Evolutionary conservation across 2,113 vertebrate species (phyloP).

Genomic region (Actenoides lindsayi): DNA sequence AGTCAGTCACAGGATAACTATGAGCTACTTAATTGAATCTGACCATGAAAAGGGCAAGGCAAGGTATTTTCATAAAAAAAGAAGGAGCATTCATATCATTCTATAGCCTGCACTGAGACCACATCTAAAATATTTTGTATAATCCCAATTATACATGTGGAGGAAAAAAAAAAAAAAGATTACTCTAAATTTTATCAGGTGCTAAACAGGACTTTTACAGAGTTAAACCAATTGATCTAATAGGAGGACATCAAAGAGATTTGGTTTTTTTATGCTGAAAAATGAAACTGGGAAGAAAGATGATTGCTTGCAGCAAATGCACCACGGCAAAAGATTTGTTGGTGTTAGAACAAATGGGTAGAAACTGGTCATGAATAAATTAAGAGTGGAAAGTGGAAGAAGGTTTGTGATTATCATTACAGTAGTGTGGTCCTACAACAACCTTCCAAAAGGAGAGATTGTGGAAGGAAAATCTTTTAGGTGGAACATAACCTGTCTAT

Average conservation of each 20-base stretch:
- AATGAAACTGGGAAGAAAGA: not conserved
- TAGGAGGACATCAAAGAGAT: not conserved
- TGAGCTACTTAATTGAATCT: conserved; percentile 19
- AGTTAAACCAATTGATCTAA: not conserved
- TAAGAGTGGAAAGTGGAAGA: not conserved
- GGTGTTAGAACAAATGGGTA: not conserved
- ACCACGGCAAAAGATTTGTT: not conserved
- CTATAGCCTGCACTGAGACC: not conserved
- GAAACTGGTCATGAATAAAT: not conserved
- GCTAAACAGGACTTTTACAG: not conserved
- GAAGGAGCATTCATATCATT: not conserved
- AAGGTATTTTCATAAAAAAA: not conserved
- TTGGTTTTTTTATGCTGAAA: not conserved
- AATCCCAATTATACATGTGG: not conserved
- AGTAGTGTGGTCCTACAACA: not conserved
- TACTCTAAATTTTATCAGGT: not conserved
- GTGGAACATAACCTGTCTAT: not conserved
- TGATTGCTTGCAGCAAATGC: not conserved
- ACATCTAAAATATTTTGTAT: not conserved
- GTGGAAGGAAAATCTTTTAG: not conserved
- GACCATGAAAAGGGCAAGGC: conserved; percentile 34
- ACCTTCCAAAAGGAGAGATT: not conserved
- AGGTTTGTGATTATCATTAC: not conserved
- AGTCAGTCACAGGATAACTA: not conserved
- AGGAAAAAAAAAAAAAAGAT: not conserved